These are phyloP conservation scores for Drosophila elegans DNA, from an alignment of 1,140 invertebrate species.

Conservation along the genomic window DNA sequence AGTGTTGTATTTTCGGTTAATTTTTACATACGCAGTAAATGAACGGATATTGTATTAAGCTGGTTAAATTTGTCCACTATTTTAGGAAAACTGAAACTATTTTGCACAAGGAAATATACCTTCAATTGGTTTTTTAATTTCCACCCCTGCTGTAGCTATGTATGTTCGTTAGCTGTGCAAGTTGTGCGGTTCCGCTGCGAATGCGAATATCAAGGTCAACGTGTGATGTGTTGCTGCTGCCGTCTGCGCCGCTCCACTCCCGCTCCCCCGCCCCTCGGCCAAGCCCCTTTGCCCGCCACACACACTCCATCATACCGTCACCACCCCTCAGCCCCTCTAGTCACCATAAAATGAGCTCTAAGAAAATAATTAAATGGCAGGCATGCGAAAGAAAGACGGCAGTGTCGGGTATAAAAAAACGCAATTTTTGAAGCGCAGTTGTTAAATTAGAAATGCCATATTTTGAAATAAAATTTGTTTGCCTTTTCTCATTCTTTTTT, in stretches of 20 bases:
- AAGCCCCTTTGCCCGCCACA: too few relatives aligned
- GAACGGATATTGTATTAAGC: background rate
- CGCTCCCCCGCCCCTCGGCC: slow-evolving; percentile 3
- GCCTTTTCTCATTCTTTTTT: slow-evolving; percentile 12
- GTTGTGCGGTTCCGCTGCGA: slow-evolving; percentile 78
- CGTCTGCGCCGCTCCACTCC: slow-evolving; percentile 8
- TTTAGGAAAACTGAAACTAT: background rate
- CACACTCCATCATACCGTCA: slow-evolving; percentile 2
- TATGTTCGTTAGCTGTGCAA: slow-evolving; percentile 27
- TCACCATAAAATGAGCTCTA: slow-evolving; percentile 60
- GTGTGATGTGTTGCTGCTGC: slow-evolving; percentile 65
- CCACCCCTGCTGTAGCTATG: slow-evolving; percentile 7
- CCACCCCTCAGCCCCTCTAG: background rate
- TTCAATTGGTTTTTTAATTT: background rate
- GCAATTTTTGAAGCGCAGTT: slow-evolving; percentile 79
- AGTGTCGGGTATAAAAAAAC: slow-evolving; percentile 30
- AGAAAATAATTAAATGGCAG: slow-evolving; percentile 78
- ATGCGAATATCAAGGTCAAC: slow-evolving; percentile 84
- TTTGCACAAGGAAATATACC: background rate
- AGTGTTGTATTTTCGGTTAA: too few relatives aligned
- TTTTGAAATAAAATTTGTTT: slow-evolving; percentile 51
- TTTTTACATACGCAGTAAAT: too few relatives aligned
- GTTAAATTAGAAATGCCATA: slow-evolving; percentile 77
- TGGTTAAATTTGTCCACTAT: background rate
- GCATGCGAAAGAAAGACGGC: slow-evolving; percentile 42